A percentile compares a stretch with the other conserved stretches of the same genome.
Conservation (phyloP, 2,888 invertebrate genomes). For the Magallana nippona region DNA sequence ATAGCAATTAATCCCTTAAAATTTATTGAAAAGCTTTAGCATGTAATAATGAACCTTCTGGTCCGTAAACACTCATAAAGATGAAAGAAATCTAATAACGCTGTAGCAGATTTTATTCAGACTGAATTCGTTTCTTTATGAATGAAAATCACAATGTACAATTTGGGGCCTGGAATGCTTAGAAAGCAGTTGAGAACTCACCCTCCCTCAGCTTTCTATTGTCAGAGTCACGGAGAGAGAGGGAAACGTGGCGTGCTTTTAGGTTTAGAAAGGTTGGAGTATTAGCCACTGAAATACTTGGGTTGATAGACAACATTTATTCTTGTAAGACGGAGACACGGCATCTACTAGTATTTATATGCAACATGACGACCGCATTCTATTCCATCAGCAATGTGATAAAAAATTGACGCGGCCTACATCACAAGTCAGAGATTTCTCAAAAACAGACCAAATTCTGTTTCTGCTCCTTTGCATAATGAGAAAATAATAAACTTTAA, state of each 20-base stretch:
- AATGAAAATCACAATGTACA: conserved; percentile 1
- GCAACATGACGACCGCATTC: background rate
- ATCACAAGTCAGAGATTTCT: background rate
- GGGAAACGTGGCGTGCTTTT: background rate
- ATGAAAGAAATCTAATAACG: conserved; percentile 15
- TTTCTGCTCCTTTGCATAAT: background rate
- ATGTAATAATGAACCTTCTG: background rate
- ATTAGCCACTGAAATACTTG: conserved; percentile 17
- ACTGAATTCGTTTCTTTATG: background rate
- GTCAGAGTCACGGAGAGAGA: conserved; percentile 9
- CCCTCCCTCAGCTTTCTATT: background rate
- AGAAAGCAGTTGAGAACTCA: background rate
- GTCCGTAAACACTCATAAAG: background rate
- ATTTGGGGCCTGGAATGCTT: background rate
- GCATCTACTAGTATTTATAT: background rate
- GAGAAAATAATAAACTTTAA: background rate
- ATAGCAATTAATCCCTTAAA: background rate
- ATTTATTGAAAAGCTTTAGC: background rate
- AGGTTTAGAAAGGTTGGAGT: background rate
- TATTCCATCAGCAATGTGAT: background rate
- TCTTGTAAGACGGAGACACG: background rate
- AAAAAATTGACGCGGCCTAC: background rate
- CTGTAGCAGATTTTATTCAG: background rate
- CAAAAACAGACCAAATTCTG: background rate
- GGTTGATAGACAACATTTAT: conserved; percentile 5